Evolutionary conservation across 1,140 invertebrate genomes (phyloP).

Genomic region (Octopus bimaculoides): DNA sequence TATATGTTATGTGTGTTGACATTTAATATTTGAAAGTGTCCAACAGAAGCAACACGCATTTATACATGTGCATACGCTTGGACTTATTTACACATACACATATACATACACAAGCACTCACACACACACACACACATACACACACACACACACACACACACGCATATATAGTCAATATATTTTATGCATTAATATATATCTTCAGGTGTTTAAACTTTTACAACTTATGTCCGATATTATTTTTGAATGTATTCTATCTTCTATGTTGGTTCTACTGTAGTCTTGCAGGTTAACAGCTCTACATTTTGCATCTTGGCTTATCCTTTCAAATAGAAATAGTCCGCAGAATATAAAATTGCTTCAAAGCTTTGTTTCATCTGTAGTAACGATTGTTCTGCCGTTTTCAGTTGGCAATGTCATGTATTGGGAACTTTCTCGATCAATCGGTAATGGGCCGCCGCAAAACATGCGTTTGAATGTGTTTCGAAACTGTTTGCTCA

Average conservation of each 20-base stretch:
- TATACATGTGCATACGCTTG: no score
- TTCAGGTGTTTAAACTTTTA: neutral
- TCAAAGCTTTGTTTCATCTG: constrained; percentile 36
- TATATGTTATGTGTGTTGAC: no score
- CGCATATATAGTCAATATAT: no score
- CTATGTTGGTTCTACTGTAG: neutral
- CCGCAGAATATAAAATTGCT: neutral
- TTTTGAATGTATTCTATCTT: neutral
- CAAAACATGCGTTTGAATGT: constrained; percentile 86
- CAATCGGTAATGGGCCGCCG: constrained; percentile 34
- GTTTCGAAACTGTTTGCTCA: constrained; percentile 89
- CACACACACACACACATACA: no score
- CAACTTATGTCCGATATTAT: neutral
- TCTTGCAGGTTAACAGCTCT: neutral
- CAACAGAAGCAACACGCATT: no score
- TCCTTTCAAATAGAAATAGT: neutral
- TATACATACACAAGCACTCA: no score
- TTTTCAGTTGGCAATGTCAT: constrained; percentile 51
- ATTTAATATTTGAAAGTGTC: no score
- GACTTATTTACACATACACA: no score
- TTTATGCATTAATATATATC: neutral
- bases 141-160: no score
- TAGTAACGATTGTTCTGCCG: constrained; percentile 39
- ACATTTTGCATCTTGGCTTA: neutral
- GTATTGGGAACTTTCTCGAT: constrained; percentile 48